A percentile compares a stretch with the other conserved stretches of the same genome.
These are phyloP conservation scores for Kryphioiulus occultus DNA, from an alignment of 2,888 invertebrate species.

Conservation along the genomic window DNA sequence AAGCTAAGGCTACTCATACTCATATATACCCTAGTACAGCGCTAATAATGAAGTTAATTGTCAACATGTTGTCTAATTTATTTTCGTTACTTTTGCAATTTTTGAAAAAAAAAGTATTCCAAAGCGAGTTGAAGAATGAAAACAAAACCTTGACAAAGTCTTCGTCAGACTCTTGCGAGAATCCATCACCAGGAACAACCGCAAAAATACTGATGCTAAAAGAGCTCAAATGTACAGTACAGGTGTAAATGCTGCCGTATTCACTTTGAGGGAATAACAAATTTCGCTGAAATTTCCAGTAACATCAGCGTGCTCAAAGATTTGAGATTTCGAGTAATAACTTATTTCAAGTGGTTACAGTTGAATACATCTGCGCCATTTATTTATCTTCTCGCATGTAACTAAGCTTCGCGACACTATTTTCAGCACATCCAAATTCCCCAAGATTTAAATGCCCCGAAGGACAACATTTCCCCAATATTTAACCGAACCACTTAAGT, in stretches of 20 bases:
- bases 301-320: neutral
- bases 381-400: neutral
- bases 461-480: neutral
- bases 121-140: too few species aligned
- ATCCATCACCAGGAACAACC: too few species aligned
- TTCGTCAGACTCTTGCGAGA: too few species aligned
- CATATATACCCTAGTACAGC: too few species aligned
- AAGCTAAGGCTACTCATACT: too few species aligned
- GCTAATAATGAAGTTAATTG: too few species aligned
- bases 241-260: neutral
- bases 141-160: too few species aligned
- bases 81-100: too few species aligned
- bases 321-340: neutral
- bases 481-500: neutral
- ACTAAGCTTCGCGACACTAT: neutral
- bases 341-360: neutral
- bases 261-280: neutral
- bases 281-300: neutral
- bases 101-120: too few species aligned
- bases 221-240: too few species aligned
- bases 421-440: neutral
- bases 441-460: neutral
- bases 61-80: too few species aligned
- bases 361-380: neutral
- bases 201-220: too few species aligned